Percentiles rank a stretch among this genome's conserved stretches.
These are phyloP conservation scores for Melanotaenia boesemani DNA, from an alignment of 2,797 vertebrate species.

Conservation along the genomic window DNA sequence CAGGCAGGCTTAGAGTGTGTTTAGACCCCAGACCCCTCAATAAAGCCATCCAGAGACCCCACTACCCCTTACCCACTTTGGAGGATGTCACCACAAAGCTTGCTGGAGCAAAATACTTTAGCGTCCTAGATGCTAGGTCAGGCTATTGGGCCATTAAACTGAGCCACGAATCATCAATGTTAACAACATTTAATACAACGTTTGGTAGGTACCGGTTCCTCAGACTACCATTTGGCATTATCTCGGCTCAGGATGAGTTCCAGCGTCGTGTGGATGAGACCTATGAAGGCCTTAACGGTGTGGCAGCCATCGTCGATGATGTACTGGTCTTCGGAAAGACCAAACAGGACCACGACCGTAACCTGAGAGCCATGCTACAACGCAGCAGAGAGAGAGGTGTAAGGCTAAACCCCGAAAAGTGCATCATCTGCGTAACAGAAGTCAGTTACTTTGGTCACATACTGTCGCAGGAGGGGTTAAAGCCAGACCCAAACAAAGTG, in stretches of 20 bases:
- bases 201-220: background rate
- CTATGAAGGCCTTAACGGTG: background rate
- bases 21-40: background rate
- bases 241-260: background rate
- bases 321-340: background rate
- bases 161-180: background rate
- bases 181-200: background rate
- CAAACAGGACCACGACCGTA: background rate
- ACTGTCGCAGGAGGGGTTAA: no score
- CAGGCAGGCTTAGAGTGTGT: no score
- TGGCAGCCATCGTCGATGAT: background rate
- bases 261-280: background rate
- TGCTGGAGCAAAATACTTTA: slow-evolving; percentile 3
- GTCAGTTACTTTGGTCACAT: no score
- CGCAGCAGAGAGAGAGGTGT: background rate
- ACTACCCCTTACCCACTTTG: background rate
- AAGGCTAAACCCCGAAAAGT: background rate
- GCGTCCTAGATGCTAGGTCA: background rate
- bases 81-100: background rate
- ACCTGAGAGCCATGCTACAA: background rate
- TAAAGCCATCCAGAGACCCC: slow-evolving; percentile 1
- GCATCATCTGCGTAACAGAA: no score
- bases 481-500: no score
- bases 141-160: background rate
- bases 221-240: background rate